Evolutionary conservation across 1,140 invertebrate genomes (phyloP), one percentile per base, ranked within the genome.

Genomic region (Drosophila novamexicana): DNA sequence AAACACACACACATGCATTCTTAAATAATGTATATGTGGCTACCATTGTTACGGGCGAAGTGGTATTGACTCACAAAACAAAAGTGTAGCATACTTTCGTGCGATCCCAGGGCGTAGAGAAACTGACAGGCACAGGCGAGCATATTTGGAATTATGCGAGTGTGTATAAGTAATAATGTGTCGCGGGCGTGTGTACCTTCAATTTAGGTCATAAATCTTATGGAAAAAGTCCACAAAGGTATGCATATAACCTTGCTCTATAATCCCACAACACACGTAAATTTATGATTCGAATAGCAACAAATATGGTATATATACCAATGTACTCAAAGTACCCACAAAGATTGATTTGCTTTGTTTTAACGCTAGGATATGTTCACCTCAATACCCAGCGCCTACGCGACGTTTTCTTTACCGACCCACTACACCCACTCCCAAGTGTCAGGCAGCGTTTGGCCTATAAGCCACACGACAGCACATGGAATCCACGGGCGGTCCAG

Each of bases 161-260:
- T 37, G 47, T 45, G 34, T 62, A 61, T 73, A 59, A 63, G 79
- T 88, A 86, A 88, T 88, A 86, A 88, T 83, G 57, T 52, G 52
- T 53, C 67, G 44, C 52, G 52, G 22, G 68, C 72, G 53, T 82
- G 54, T 56, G 59, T 54, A 75, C 64, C 66, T 78, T 81, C 80
- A 89, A 89, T 89, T 84, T 78, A 75, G 84, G 84, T 89, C 80
- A 89, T 89, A 89, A 89, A 89, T 89, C 84, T 89, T 89, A 89
- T 84, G 77, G 66, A 89, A 89, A 88, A 73, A 84, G 77, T 79
- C 75, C 80, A 89, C 80, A 89, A 89, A 81, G 71, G 73, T 77
- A 89, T 80, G 77, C 77, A 89, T 84, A 89, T 84, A 84, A 78
- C 81, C 77, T 49, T 32, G 44, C 22, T 14, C 37, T 37, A 12